Conservation (phyloP, 1,140 invertebrate genomes). For the Lepidurus apus region DNA sequence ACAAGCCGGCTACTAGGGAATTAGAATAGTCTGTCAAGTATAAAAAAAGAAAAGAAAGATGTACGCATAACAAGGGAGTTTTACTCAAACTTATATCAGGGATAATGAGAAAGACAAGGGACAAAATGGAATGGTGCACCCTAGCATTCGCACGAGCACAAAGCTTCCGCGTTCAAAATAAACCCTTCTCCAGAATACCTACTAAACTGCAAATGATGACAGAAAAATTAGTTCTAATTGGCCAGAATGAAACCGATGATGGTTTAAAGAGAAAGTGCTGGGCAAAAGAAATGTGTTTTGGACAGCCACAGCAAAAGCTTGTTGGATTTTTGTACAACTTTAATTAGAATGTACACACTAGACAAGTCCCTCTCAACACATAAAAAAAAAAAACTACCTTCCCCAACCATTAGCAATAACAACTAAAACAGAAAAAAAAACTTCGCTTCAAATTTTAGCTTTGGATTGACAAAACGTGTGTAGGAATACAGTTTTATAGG, state of each 20-base stretch:
- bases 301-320: slow-evolving; percentile 18
- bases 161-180: background rate
- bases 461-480: background rate
- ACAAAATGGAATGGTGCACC: slow-evolving; percentile 9
- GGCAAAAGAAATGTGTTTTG: background rate
- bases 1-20: slow-evolving; percentile 7
- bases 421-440: background rate
- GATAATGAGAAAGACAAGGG: slow-evolving; percentile 14
- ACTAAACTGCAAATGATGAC: background rate
- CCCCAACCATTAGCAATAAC: slow-evolving; percentile 12
- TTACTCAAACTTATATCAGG: slow-evolving; percentile 8
- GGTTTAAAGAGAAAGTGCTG: background rate
- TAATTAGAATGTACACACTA: slow-evolving; percentile 15
- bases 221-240: background rate
- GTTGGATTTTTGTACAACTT: slow-evolving; percentile 19
- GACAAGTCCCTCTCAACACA: background rate
- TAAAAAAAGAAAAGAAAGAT: background rate
- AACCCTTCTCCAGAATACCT: background rate
- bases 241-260: background rate
- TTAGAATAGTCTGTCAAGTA: background rate
- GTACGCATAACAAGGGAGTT: background rate
- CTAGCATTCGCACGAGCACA: background rate
- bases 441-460: background rate
- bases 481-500: background rate
- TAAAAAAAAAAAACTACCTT: background rate